Conservation (phyloP, 2,113 vertebrate species). For the Lamprotornis superbus region DNA sequence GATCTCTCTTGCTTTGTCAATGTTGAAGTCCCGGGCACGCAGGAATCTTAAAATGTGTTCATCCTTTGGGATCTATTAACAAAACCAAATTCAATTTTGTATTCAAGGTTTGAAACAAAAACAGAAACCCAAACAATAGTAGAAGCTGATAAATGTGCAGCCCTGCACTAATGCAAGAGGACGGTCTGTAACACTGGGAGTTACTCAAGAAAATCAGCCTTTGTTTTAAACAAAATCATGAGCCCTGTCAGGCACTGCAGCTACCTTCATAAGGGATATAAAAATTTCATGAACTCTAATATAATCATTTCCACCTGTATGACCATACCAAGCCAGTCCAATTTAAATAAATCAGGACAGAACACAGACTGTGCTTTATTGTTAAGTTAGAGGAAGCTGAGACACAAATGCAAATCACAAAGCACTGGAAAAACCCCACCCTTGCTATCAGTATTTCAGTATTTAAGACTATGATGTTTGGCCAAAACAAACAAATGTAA, state of each 20-base stretch:
- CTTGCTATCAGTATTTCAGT: neutral
- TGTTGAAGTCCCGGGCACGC: constrained; percentile 90
- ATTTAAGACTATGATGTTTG: neutral
- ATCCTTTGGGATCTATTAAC: constrained; percentile 90
- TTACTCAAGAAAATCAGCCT: neutral
- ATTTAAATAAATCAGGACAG: neutral
- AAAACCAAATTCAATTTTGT: neutral
- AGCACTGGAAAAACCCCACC: neutral
- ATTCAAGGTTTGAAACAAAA: neutral
- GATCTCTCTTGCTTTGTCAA: constrained; percentile 91
- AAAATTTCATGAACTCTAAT: neutral
- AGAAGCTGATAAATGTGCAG: neutral
- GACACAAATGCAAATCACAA: neutral
- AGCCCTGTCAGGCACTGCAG: neutral
- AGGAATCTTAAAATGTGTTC: constrained; percentile 94
- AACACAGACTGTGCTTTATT: neutral
- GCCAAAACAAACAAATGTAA: constrained; percentile 9
- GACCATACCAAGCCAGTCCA: neutral
- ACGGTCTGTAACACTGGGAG: neutral
- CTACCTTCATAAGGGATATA: neutral
- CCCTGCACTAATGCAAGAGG: neutral
- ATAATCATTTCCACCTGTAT: neutral
- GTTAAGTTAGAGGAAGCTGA: neutral
- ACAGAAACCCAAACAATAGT: neutral
- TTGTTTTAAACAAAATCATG: neutral